A percentile compares a stretch with the other conserved stretches of the same genome.
These are phyloP conservation scores for Drosophila novamexicana DNA, from an alignment of 1,140 invertebrate genomes.

Conservation along the genomic window DNA sequence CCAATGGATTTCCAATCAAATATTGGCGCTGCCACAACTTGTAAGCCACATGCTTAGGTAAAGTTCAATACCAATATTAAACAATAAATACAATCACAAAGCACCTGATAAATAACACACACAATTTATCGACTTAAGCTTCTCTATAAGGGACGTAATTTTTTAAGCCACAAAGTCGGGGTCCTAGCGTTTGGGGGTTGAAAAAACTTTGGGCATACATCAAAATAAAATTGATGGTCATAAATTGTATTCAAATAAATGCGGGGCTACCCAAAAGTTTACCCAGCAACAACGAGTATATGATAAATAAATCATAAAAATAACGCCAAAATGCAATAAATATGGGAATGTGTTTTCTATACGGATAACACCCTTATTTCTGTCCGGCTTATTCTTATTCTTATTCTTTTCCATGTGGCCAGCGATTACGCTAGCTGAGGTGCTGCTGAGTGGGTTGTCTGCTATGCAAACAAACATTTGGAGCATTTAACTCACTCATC, in stretches of 20 bases:
- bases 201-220: conserved; percentile 52
- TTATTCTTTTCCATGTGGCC: conserved; percentile 39
- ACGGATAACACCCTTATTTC: neutral
- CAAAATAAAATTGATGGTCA: conserved; percentile 68
- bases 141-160: conserved; percentile 35
- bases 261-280: conserved; percentile 33
- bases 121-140: conserved; percentile 59
- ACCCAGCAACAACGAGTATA: conserved; percentile 23
- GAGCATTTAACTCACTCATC: conserved; percentile 64
- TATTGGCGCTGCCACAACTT: neutral
- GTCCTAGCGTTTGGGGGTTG: conserved; percentile 12
- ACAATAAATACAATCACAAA: neutral
- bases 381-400: neutral
- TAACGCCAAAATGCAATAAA: conserved; percentile 30
- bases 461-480: conserved; percentile 57
- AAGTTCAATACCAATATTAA: neutral
- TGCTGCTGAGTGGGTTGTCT: neutral
- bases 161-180: conserved; percentile 51
- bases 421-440: conserved; percentile 50
- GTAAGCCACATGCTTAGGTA: neutral
- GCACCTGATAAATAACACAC: conserved; percentile 3
- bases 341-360: conserved; percentile 13
- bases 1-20: conserved; percentile 1
- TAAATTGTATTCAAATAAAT: conserved; percentile 76
- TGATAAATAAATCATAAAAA: conserved; percentile 54